Base-by-base conservation (phyloP, 2,113 vertebrate genomes). In the Pseudorhombus dupliciocellatus region DNA sequence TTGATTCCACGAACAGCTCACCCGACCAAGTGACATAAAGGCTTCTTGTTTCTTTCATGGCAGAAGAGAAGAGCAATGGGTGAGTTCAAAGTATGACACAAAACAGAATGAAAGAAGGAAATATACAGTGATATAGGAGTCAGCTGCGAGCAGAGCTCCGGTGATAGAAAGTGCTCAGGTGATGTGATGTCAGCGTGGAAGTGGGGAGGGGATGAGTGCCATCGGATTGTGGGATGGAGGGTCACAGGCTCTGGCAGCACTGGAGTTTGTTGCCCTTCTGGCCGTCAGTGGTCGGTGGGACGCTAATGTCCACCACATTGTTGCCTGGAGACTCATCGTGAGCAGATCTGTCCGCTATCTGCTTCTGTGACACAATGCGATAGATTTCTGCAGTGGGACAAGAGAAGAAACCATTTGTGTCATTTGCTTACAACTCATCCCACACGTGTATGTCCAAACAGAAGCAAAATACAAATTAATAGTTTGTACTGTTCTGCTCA, bases 221-320 rank as follows among this genome's bases (percentile, higher is more conserved):
- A 65, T 34, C 1, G 6, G 42, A 37, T 37, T 37, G 34, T 37
- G 65, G 66, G n/a, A 58, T 56, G 24, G 83, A 85, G 74, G 68
- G 92, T 99, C 96, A 99, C 96, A 97, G 96, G 87, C 94, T 97
- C 93, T 98, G 96, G 90, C 97, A 99, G 92, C 97, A 99, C 91
- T 96, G 97, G 52, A 98, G 94, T 94, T 96, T 97, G 94, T 87
- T 97, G 89, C 96, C 94, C 89, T 95, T 98, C 90, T 96, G 95
- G 84, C 96, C 95, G 0, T 98, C 97, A 2, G 96, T 97, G 88
- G 97, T 99, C 22, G 97, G 97, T 0, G 97, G 97, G 70, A 98
- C 97, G 0, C 95, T 98, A 88, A 99, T 99, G 90, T 98, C 97
- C 1, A 99, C 97, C 2, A 99, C 97, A 0, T 99, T 99, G 95